phyloP scores from a whole-genome alignment of 2,888 invertebrate genomes.

The Itoplectis maculator region DNA sequence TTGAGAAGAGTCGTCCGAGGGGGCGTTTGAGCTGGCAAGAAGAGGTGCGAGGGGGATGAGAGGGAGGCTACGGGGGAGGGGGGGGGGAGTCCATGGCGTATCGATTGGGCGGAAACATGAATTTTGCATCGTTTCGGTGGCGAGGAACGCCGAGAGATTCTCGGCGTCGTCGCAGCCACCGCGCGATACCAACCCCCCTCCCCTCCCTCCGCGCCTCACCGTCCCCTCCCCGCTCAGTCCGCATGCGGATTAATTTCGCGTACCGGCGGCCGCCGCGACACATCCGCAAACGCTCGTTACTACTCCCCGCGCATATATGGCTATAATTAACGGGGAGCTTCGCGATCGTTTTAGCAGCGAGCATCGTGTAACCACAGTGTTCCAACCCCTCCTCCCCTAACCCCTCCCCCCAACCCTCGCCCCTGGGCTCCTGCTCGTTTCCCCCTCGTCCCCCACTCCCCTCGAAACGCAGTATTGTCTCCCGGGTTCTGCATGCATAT shows the following conservation, averaged over 20 bases:
- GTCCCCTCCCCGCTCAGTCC: neutral
- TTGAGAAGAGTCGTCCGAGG: slow-evolving; percentile 1
- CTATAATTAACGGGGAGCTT: slow-evolving; percentile 58
- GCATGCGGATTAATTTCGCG: slow-evolving; percentile 63
- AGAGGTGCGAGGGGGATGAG: too few species aligned
- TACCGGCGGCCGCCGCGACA: slow-evolving; percentile 51
- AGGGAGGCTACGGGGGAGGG: neutral
- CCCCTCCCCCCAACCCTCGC: neutral
- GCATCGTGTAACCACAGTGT: slow-evolving; percentile 38
- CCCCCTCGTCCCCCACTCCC: neutral
- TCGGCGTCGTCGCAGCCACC: neutral
- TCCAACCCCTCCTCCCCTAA: slow-evolving; percentile 12
- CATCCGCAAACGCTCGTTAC: slow-evolving; percentile 57
- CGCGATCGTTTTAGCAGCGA: slow-evolving; percentile 49
- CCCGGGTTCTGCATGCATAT: slow-evolving; percentile 6
- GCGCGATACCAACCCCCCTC: neutral
- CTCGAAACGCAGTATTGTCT: neutral
- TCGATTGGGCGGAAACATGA: slow-evolving; percentile 2
- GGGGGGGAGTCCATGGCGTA: neutral
- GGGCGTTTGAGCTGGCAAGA: too few species aligned
- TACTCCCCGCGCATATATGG: slow-evolving; percentile 35
- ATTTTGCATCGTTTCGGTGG: neutral
- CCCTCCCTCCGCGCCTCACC: neutral
- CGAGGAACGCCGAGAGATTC: neutral
- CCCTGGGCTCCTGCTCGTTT: neutral